Percentiles rank a stretch among this genome's conserved stretches.
Evolutionary conservation across 2,888 invertebrate species (phyloP).

Genomic region (Phyto melanocephala): DNA sequence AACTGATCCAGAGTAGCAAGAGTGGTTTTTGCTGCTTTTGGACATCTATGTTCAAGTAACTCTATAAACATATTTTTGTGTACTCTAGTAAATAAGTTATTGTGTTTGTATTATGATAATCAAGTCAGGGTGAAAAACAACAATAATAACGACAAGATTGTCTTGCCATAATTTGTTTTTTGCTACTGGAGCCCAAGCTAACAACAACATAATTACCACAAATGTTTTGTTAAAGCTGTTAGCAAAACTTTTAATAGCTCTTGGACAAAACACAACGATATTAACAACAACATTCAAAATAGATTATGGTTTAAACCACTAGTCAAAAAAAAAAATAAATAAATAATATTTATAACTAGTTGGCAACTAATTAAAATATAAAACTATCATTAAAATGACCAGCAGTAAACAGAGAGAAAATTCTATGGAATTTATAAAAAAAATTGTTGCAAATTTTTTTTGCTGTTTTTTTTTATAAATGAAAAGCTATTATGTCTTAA

Average conservation of each 20-base stretch:
- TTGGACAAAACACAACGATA: conserved; percentile 24
- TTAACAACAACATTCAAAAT: conserved; percentile 38
- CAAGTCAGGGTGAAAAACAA: conserved; percentile 20
- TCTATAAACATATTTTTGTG: neutral
- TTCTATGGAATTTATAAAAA: conserved; percentile 22
- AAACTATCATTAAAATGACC: conserved; percentile 39
- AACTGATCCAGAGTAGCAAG: conserved; percentile 39
- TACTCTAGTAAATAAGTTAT: neutral
- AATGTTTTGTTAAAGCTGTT: conserved; percentile 17
- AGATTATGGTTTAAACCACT: conserved; percentile 2
- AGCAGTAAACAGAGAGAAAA: conserved; percentile 46
- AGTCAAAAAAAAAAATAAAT: neutral
- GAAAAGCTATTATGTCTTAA: conserved; percentile 6
- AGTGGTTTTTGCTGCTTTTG: conserved; percentile 19
- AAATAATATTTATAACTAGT: neutral
- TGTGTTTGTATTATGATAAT: conserved; percentile 47
- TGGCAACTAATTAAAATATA: conserved; percentile 50
- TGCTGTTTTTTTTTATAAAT: conserved; percentile 1
- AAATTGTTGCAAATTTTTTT: conserved; percentile 26
- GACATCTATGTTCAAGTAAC: neutral
- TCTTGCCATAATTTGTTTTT: conserved; percentile 24
- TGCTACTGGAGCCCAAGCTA: too few species aligned
- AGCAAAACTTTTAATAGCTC: conserved; percentile 26
- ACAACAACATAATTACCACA: conserved; percentile 4
- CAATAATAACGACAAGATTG: conserved; percentile 21